Evolutionary conservation across 2,113 vertebrate species (phyloP), one percentile per base, ranked within the genome.

Genomic region (Phalacrocorax carbo): DNA sequence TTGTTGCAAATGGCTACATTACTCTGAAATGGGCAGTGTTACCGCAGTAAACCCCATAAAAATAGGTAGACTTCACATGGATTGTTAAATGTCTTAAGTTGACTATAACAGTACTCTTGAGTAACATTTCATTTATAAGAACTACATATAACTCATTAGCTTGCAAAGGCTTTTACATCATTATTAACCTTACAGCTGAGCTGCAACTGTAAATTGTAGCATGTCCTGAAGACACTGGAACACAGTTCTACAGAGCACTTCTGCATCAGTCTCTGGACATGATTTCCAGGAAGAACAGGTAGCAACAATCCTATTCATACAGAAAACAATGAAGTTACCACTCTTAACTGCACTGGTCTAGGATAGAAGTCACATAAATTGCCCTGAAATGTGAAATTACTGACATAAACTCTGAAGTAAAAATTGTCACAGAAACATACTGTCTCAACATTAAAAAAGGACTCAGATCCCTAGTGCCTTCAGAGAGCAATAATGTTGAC

Each of bases 281-380:
- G 99, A 99, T 22, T 98, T 99, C 99, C 99, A 99, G 18, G 99
- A 96, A 18, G 98, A 93, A 89, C 99, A 98, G 48, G 94, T 96
- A 51, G 97, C 70, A 60, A 99, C 51, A 3, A 99, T 98, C 97
- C 99, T 99, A 88, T 7, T 13, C 93, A 77, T 11, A 85, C 0
- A 92, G 82, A 96, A 71, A 20, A 93, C 16, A 86, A 58, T 3
- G 17, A 91, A 15, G 42, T 89, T 64, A 94, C 22, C 15, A 20
- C 11, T n/a, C 32, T 68, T 38, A 62, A 54, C 42, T 92, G 57
- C 42, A n/a, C 48, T 8, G 21, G 22, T 46, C 68, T 48, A 60
- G 22, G 15, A 76, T 12, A 60, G 64, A 9, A 38, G 32, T 55
- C n/a, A 73, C 6, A 61, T 1, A 7, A 65, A 69, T 20, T 82